Percentiles rank a stretch among this genome's conserved stretches.
Evolutionary conservation across 2,888 invertebrate species (phyloP).

Genomic region (Amitus sp.): DNA sequence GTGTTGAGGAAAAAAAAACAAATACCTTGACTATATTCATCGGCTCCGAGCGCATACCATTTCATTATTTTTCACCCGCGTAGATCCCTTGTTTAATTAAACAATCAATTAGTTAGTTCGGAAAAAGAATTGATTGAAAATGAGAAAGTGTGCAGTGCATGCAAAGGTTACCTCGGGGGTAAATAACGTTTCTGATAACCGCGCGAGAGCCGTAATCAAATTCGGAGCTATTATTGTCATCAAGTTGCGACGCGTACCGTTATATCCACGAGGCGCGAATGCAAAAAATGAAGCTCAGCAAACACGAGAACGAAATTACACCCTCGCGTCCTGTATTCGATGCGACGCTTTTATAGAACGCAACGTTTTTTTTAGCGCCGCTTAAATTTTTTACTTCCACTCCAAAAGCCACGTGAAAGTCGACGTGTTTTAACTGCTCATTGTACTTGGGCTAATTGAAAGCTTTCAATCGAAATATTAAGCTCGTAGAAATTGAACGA

Average conservation of each 20-base stretch:
- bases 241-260: slow-evolving; percentile 16
- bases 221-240: slow-evolving; percentile 18
- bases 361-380: background rate
- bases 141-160: background rate
- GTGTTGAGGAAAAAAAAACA: no score
- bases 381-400: background rate
- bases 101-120: slow-evolving; percentile 3
- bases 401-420: no score
- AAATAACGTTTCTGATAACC: slow-evolving; percentile 16
- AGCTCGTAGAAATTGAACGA: no score
- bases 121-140: slow-evolving; percentile 3
- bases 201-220: slow-evolving; percentile 21
- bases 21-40: no score
- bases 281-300: slow-evolving; percentile 13
- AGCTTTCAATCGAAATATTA: no score
- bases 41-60: background rate
- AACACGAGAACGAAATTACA: slow-evolving; percentile 3
- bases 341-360: slow-evolving; percentile 1
- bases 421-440: no score
- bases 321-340: background rate
- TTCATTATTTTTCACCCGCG: background rate
- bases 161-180: background rate
- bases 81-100: background rate
- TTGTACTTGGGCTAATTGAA: no score
- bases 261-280: slow-evolving; percentile 12